Percentiles rank a stretch among this genome's conserved stretches.
Evolutionary conservation across 1,140 invertebrate genomes (phyloP).

Genomic region (Phthorimaea operculella): DNA sequence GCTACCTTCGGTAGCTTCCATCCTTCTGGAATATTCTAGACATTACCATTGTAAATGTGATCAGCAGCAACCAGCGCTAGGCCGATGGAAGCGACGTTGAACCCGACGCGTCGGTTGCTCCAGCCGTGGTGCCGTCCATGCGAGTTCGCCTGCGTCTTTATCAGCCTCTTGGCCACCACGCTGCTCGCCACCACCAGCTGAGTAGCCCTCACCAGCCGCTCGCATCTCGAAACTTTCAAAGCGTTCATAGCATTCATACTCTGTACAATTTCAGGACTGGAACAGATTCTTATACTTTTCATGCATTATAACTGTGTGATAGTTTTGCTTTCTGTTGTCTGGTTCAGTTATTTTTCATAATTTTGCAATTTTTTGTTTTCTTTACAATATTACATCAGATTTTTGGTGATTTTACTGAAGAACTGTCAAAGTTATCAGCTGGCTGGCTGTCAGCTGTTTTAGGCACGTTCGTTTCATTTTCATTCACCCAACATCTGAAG

Average conservation of each 20-base stretch:
- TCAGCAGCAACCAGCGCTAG: slow-evolving; percentile 42
- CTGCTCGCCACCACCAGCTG: not conserved
- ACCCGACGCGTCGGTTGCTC: slow-evolving; percentile 7
- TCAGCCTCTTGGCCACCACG: not conserved
- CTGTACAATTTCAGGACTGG: too few species aligned
- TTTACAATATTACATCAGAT: slow-evolving; percentile 1
- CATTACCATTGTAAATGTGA: slow-evolving; percentile 44
- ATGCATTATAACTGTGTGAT: too few species aligned
- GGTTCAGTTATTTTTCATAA: not conserved
- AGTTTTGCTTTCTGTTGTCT: too few species aligned
- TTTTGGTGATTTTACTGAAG: not conserved
- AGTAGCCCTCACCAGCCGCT: not conserved
- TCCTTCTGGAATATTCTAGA: too few species aligned
- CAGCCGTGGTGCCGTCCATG: not conserved
- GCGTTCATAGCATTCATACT: too few species aligned
- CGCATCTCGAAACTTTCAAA: too few species aligned
- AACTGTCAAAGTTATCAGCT: not conserved
- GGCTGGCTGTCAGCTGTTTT: not conserved
- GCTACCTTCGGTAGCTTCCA: too few species aligned
- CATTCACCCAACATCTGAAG: not conserved
- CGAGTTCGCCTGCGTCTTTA: not conserved
- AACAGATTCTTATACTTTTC: too few species aligned
- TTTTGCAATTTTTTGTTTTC: not conserved
- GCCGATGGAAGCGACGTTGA: slow-evolving; percentile 30
- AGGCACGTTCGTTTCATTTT: not conserved